Percentiles rank a stretch among this genome's conserved stretches.
Conservation (phyloP, 2,113 vertebrate species). For the Pelodiscus sinensis region DNA sequence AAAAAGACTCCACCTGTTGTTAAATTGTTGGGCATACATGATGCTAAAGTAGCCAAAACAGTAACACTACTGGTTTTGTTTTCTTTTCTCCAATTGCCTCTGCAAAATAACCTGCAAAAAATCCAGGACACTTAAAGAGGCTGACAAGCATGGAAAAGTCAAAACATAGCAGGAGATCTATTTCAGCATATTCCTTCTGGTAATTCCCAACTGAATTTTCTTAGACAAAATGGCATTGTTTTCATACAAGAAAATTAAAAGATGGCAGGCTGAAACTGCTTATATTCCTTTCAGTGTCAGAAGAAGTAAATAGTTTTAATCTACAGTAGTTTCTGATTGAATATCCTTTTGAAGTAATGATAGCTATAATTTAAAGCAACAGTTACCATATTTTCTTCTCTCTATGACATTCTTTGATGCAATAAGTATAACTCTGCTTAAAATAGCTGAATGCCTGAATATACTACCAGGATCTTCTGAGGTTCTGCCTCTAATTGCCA, state of each 20-base stretch:
- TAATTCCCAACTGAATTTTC: slow-evolving; percentile 48
- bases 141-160: slow-evolving; percentile 36
- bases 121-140: slow-evolving; percentile 44
- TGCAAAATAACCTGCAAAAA: slow-evolving; percentile 48
- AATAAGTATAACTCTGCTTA: slow-evolving; percentile 81
- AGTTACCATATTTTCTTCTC: slow-evolving; percentile 85
- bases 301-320: slow-evolving; percentile 80
- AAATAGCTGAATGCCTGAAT: slow-evolving; percentile 77
- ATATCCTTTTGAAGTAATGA: slow-evolving; percentile 87
- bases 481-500: slow-evolving; percentile 80
- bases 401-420: slow-evolving; percentile 81
- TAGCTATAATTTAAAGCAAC: slow-evolving; percentile 88
- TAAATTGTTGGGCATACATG: background rate
- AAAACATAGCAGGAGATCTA: slow-evolving; percentile 40
- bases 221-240: slow-evolving; percentile 42
- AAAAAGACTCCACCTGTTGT: slow-evolving; percentile 4
- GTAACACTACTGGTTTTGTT: background rate
- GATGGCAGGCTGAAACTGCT: slow-evolving; percentile 77
- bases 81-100: slow-evolving; percentile 13
- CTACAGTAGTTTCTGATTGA: slow-evolving; percentile 82
- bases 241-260: slow-evolving; percentile 13
- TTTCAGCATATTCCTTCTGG: slow-evolving; percentile 53
- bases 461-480: slow-evolving; percentile 70
- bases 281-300: slow-evolving; percentile 79
- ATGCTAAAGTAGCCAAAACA: background rate